Evolutionary conservation across 2,888 invertebrate genomes (phyloP), one percentile per base, ranked within the genome.

Genomic region (Hetaerina titia): DNA sequence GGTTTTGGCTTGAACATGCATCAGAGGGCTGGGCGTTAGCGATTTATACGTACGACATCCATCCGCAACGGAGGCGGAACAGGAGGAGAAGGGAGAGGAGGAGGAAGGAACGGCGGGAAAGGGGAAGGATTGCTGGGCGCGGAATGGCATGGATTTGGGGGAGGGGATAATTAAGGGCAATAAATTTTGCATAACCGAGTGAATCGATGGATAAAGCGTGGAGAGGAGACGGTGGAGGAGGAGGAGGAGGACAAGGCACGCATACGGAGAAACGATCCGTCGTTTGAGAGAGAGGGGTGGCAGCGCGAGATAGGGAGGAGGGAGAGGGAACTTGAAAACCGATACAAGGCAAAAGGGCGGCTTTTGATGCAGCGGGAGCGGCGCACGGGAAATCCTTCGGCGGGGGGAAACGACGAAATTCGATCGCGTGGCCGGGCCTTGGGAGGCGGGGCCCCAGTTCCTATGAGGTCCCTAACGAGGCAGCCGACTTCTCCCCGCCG

Each of bases 41-140:
- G 81, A 81, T 81, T 81, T 81, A 81, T 81, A 31, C 81, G 81
- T 81, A 31, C 81, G 81, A 81, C 81, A 81, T 81, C 81, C 81
- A 81, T 81, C 81, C 81, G 81, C 81, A 31, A 31, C 8, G 22
- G n/a, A 11, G 81, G 25, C 31, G 31, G 58, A n/a, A 22, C n/a
- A 89, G 11, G 22, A 89, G 58, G 58, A 58, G 5, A 4, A n/a
- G 58, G 13, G 0, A 15, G 11, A 69, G 64, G 22, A 9, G 19
- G n/a, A 64, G 45, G n/a, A n/a, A 69, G 11, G 45, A 45, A 69
- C 56, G n/a, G 69, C 1, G 22, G 31, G 57, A 89, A 31, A 57
- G 57, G 89, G 9, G 57, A 57, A 22, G 89, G 45, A 31, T 64
- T 19, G 15, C 1, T 1, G 45, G 45, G 45, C 45, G 45, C 45